Percentiles rank a stretch among this genome's conserved stretches.
phyloP scores from a whole-genome alignment of 2,888 invertebrate species.

The Alloplasta piceator region DNA sequence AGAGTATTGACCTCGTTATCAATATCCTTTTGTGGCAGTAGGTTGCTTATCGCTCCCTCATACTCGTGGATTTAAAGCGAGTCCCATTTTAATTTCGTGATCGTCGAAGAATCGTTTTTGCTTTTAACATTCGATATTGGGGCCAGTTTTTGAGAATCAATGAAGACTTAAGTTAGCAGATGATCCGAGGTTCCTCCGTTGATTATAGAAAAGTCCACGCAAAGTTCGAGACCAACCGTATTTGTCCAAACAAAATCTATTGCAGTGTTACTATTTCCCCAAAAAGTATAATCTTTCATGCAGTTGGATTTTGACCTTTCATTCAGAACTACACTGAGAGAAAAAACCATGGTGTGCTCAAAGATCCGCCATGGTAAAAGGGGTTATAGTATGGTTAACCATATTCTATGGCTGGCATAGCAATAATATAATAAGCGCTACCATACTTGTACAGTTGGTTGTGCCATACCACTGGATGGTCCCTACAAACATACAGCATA shows the following conservation, averaged over 20 bases:
- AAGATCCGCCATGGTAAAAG: no score
- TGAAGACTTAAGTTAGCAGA: conserved; percentile 16
- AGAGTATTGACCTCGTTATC: background rate
- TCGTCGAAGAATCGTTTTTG: no score
- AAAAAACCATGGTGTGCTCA: no score
- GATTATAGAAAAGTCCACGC: conserved; percentile 14
- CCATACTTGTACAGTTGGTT: no score
- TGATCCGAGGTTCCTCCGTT: conserved; percentile 33
- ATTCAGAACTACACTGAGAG: no score
- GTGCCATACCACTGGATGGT: no score
- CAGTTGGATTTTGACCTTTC: conserved; percentile 10
- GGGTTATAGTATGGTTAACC: no score
- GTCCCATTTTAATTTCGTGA: conserved; percentile 8
- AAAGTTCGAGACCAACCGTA: conserved; percentile 7
- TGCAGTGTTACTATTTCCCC: background rate
- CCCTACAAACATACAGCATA: no score
- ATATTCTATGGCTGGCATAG: no score
- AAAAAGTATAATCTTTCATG: conserved; percentile 3
- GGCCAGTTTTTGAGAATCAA: background rate
- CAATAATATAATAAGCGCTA: no score
- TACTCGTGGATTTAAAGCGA: background rate
- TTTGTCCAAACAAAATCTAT: conserved; percentile 28
- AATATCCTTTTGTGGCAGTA: background rate
- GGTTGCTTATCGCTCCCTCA: conserved; percentile 5
- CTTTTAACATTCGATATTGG: background rate